Conservation (phyloP, 1,140 invertebrate species). For the Fopius arisanus region DNA sequence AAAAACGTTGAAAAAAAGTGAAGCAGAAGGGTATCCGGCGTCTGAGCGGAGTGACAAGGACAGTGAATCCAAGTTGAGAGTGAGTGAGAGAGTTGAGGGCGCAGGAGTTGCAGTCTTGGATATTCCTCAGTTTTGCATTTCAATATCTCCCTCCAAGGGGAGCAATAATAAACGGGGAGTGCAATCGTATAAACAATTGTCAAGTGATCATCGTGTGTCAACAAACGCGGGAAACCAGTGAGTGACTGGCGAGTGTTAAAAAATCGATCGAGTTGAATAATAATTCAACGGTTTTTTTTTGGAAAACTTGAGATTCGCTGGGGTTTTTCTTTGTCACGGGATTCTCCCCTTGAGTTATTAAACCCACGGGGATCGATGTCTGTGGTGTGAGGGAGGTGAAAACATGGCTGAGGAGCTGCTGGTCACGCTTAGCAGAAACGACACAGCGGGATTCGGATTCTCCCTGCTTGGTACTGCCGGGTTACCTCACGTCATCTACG, state of each 20-base stretch:
- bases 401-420: slow-evolving; percentile 86
- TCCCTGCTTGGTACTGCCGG: slow-evolving; percentile 86
- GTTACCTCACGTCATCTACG: slow-evolving; percentile 89
- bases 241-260: not conserved
- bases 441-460: slow-evolving; percentile 87
- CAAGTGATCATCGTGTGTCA: not conserved
- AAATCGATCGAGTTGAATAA: not conserved
- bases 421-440: slow-evolving; percentile 82
- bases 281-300: no score
- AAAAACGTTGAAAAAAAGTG: not conserved
- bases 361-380: slow-evolving; percentile 46
- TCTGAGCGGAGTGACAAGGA: not conserved
- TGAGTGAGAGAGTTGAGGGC: slow-evolving; percentile 12
- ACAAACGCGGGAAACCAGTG: not conserved
- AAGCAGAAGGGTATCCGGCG: not conserved
- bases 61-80: not conserved
- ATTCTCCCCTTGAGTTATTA: slow-evolving; percentile 10
- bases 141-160: not conserved
- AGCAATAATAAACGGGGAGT: not conserved
- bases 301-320: not conserved
- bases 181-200: not conserved
- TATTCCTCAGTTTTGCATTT: slow-evolving; percentile 19
- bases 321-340: not conserved
- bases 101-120: slow-evolving; percentile 24
- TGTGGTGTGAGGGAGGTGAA: slow-evolving; percentile 50